Evolutionary conservation across 2,888 invertebrate species (phyloP), one percentile per base, ranked within the genome.

Genomic region (Melieria crassipennis): DNA sequence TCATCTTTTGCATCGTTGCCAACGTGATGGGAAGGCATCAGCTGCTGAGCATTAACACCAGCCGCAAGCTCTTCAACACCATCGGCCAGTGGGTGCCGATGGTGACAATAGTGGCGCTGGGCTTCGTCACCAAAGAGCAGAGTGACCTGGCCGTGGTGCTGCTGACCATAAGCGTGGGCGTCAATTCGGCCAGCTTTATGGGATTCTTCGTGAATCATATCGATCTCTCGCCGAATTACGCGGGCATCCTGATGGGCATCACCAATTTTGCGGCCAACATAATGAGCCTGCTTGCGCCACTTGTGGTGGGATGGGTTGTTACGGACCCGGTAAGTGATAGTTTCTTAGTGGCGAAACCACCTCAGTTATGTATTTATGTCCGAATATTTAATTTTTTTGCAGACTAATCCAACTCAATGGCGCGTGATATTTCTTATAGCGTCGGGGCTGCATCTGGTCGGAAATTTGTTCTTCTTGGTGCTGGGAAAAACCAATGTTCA

Each of bases 191-290:
- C 1, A 90, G 91, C 66, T 93, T 91, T 78, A 91, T 92, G 60
- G 94, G 94, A 4, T 93, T 91, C 81, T 90, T 93, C 91, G 88
- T 89, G 91, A 95, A 94, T 77, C 94, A 94, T 80, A 93, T 96
- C 75, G 95, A 96, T 87, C 87, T 96, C 66, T 92, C 95, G 5
- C 94, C 95, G 0, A 94, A 93, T 83, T 93, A 92, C 82, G 93
- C 95, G 1, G 95, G 95, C 45, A 91, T 92, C 0, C 86, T 95
- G 76, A 94, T 95, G 94, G 95, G 86, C 7, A 91, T 95, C 77
- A 94, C 94, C 1, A 95, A 95, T 82, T 92, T 92, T 7, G 87
- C 90, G 7, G 92, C 93, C 0, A 94, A 93, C 79, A 87, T 94
- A 6, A 92, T 93, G 85, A 93, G 94, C 67, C 92, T 95, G 74